phyloP scores from a whole-genome alignment of 2,888 invertebrate genomes.

The Orchesellides sinensis region DNA sequence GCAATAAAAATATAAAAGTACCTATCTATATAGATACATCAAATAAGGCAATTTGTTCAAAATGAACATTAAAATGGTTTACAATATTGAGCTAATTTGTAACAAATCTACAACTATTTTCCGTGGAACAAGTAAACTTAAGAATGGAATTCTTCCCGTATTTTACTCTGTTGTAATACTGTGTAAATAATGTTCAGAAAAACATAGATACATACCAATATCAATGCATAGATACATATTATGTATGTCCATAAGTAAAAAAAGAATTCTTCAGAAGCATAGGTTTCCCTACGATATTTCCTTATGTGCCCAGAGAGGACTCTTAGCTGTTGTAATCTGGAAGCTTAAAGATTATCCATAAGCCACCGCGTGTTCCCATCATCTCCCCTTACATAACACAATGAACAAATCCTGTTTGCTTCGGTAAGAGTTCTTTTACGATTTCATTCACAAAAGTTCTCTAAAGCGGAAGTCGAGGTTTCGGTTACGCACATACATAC shows the following conservation, averaged over 20 bases:
- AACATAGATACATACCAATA: not conserved
- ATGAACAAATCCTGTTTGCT: constrained; percentile 22
- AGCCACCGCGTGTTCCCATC: constrained; percentile 4
- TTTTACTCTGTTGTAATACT: constrained; percentile 6
- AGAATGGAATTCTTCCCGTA: constrained; percentile 48
- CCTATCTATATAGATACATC: not conserved
- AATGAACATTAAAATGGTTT: not conserved
- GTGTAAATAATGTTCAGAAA: not conserved
- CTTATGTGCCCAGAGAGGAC: too few species aligned
- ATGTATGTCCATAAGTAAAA: too few species aligned
- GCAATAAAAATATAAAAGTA: not conserved
- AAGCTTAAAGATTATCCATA: constrained; percentile 42
- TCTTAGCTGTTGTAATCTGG: constrained; percentile 32
- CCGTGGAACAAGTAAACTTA: not conserved
- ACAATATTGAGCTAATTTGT: not conserved
- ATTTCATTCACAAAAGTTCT: constrained; percentile 74
- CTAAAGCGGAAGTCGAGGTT: constrained; percentile 75
- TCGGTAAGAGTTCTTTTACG: constrained; percentile 35
- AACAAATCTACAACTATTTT: not conserved
- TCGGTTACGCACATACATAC: constrained; percentile 74
- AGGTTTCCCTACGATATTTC: too few species aligned
- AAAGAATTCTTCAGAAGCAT: too few species aligned
- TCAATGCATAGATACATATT: too few species aligned
- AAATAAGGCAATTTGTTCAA: constrained; percentile 21
- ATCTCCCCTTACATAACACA: constrained; percentile 27